Evolutionary conservation across 1,140 invertebrate genomes (phyloP).

Genomic region (Phymastichus coffea): DNA sequence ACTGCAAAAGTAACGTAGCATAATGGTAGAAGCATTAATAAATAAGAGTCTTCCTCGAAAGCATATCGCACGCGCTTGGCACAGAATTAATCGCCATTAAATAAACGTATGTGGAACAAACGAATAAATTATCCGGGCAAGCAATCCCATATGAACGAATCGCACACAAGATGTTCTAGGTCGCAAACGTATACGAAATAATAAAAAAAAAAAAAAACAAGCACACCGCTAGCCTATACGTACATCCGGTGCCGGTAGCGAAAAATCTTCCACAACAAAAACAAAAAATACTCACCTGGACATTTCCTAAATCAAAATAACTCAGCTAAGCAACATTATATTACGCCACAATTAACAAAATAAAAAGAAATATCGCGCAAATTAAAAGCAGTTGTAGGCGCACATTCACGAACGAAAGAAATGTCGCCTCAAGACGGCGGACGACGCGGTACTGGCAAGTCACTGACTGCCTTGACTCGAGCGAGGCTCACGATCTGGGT

Average conservation of each 20-base stretch:
- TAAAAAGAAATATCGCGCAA: too few species aligned
- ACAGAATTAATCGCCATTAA: not conserved
- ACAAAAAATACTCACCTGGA: not conserved
- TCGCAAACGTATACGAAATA: not conserved
- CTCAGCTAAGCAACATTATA: too few species aligned
- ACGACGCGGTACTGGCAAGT: slow-evolving; percentile 48
- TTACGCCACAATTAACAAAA: too few species aligned
- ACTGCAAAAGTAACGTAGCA: too few species aligned
- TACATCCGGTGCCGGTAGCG: not conserved
- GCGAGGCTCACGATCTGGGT: slow-evolving; percentile 48
- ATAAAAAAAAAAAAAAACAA: not conserved
- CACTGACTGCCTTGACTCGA: too few species aligned
- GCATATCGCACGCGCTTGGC: not conserved
- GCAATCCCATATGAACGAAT: too few species aligned
- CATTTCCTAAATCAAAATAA: too few species aligned
- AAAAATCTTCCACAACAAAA: not conserved
- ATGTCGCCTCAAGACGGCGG: slow-evolving; percentile 33
- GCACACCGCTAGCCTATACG: too few species aligned
- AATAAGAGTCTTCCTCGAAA: too few species aligned
- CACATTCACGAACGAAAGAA: not conserved
- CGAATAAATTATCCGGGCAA: slow-evolving; percentile 1
- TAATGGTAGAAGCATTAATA: too few species aligned
- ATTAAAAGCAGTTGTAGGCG: too few species aligned
- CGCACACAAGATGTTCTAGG: not conserved
- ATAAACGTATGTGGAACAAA: slow-evolving; percentile 1